phyloP scores from a whole-genome alignment of 2,888 invertebrate genomes.

The Ormyrus labotus region DNA sequence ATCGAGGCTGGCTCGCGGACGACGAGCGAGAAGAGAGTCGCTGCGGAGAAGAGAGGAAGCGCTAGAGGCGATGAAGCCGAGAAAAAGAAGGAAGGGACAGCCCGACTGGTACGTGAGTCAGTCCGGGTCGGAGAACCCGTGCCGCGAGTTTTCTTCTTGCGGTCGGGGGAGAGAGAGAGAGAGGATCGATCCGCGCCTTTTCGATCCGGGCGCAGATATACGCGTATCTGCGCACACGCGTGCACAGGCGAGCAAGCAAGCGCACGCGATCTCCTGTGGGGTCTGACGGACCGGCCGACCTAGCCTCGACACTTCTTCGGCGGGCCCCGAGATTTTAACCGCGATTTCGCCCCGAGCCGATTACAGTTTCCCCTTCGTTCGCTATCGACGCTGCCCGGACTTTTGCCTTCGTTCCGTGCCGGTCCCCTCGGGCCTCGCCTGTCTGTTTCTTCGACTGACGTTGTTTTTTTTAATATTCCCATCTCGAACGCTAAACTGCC shows the following conservation, averaged over 20 bases:
- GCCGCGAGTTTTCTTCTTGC: constrained; percentile 38
- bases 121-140: constrained; percentile 4
- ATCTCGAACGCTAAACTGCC: too few species aligned
- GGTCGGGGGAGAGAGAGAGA: constrained; percentile 3
- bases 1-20: background rate
- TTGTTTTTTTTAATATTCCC: too few species aligned
- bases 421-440: too few species aligned
- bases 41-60: constrained; percentile 22
- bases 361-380: constrained; percentile 3
- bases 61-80: constrained; percentile 41
- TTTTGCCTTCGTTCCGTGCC: too few species aligned
- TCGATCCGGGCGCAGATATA: constrained; percentile 17
- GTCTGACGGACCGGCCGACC: background rate
- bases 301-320: background rate
- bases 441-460: too few species aligned
- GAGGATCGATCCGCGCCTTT: constrained; percentile 10
- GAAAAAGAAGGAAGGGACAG: constrained; percentile 16
- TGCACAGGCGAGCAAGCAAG: background rate
- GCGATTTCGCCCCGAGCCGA: constrained; percentile 12
- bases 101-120: constrained; percentile 47
- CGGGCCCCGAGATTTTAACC: constrained; percentile 15
- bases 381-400: background rate
- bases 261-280: constrained; percentile 25
- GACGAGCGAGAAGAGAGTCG: background rate
- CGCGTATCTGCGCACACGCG: background rate